A percentile compares a stretch with the other conserved stretches of the same genome.
Conservation (phyloP, 2,113 vertebrate species). For the Spea bombifrons region DNA sequence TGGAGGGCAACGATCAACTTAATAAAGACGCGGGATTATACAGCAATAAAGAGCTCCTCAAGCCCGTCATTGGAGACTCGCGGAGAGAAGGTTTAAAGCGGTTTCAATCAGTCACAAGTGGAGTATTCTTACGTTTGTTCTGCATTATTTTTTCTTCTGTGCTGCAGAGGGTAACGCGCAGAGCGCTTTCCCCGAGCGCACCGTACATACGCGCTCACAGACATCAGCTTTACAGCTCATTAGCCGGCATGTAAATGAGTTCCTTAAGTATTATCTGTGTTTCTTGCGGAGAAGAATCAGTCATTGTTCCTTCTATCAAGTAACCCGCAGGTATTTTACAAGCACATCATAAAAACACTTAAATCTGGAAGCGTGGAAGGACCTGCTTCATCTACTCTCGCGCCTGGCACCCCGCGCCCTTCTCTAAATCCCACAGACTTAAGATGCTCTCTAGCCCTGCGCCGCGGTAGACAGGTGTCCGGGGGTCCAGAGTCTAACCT, state of each 20-base stretch:
- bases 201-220: constrained; percentile 30
- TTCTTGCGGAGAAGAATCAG: constrained; percentile 21
- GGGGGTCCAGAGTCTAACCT: too few relatives aligned
- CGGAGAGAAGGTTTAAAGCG: neutral
- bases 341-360: neutral
- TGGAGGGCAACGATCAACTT: too few relatives aligned
- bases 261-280: constrained; percentile 43
- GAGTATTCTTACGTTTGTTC: constrained; percentile 12
- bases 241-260: constrained; percentile 39
- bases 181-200: constrained; percentile 13
- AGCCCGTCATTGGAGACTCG: neutral
- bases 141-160: neutral
- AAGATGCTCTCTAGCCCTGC: neutral
- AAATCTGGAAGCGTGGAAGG: neutral
- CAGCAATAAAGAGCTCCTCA: neutral
- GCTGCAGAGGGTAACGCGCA: neutral
- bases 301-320: neutral
- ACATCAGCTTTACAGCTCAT: constrained; percentile 44
- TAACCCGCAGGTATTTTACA: constrained; percentile 11
- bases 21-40: neutral
- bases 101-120: constrained; percentile 17
- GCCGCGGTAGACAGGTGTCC: too few relatives aligned
- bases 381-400: neutral
- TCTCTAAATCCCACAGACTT: neutral
- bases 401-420: neutral